Evolutionary conservation across 2,888 invertebrate species (phyloP), one percentile per base, ranked within the genome.

Genomic region (Ctena decussata): DNA sequence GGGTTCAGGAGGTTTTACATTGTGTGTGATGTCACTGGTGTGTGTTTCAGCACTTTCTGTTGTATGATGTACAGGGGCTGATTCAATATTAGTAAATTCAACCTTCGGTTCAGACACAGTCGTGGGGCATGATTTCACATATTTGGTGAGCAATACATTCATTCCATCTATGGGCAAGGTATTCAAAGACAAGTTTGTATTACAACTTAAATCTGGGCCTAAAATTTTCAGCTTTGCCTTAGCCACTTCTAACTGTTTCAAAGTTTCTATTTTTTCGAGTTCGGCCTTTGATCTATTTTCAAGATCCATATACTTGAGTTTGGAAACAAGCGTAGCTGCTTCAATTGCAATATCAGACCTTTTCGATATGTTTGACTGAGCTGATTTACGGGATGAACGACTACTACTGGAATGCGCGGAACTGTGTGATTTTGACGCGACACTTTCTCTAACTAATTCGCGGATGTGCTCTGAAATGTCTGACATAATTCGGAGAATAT

Each of bases 261-360:
- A 65, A 8, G 49, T 70, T 46, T 46, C 27, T n/a, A 46, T 70
- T 46, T 78, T 78, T 49, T 78, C 21, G 2, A 70, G 37, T 6
- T 78, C 49, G 0, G 77, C 77, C 32, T 71, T 71, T 24, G 1
- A 24, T 78, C 49, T 78, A 11, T 70, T 46, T 27, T 70, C 77
- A 18, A 71, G 8, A 37, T 78, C 77, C 30, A 70, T 70, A 49
- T 35, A 78, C 32, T 78, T 70, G n/a, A 69, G 41, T 41, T 70
- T 37, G 0, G 77, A 24, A 53, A 71, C n/a, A 3, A 78, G 32
- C 2, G 49, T 24, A 11, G 77, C 70, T 32, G 32, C 46, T 44
- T 30, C 32, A 24, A 39, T 49, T 12, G 70, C 77, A 35, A 27
- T 57, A 73, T 73, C 46, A 32, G 73, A 73, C 3, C 41, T 73